A percentile compares a stretch with the other conserved stretches of the same genome.
Conservation (phyloP, 2,797 vertebrate genomes). For the Champsocephalus esox region DNA sequence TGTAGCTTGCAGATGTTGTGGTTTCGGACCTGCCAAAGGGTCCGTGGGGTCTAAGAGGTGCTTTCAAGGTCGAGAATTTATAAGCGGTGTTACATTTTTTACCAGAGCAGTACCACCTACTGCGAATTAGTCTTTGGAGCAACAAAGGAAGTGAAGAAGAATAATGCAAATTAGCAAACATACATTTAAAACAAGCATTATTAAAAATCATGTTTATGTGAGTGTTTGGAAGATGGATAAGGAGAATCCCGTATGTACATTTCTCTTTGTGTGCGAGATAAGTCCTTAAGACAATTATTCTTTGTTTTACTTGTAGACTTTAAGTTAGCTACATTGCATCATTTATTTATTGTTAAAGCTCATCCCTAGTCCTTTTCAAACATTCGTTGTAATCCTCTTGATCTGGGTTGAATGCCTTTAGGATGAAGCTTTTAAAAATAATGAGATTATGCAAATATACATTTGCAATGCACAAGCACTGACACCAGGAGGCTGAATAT, state of each 20-base stretch:
- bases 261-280: too few species aligned
- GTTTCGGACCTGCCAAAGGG: too few species aligned
- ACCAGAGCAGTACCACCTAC: neutral
- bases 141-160: neutral
- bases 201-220: too few species aligned
- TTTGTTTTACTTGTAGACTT: conserved; percentile 23
- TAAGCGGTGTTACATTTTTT: neutral
- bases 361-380: neutral
- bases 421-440: neutral
- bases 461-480: conserved; percentile 36
- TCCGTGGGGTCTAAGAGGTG: too few species aligned
- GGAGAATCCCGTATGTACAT: too few species aligned
- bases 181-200: too few species aligned
- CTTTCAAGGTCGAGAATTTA: too few species aligned
- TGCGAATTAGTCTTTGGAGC: too few species aligned
- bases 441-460: conserved; percentile 13
- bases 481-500: conserved; percentile 45
- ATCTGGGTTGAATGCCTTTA: conserved; percentile 5
- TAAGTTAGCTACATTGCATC: conserved; percentile 48
- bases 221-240: too few species aligned
- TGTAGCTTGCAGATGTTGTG: too few species aligned
- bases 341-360: conserved; percentile 2
- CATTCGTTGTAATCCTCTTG: conserved; percentile 15
- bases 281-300: too few species aligned
- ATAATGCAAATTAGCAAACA: neutral